These are phyloP conservation scores for Oncorhynchus gorbuscha DNA, from an alignment of 2,113 vertebrate genomes.

Conservation along the genomic window DNA sequence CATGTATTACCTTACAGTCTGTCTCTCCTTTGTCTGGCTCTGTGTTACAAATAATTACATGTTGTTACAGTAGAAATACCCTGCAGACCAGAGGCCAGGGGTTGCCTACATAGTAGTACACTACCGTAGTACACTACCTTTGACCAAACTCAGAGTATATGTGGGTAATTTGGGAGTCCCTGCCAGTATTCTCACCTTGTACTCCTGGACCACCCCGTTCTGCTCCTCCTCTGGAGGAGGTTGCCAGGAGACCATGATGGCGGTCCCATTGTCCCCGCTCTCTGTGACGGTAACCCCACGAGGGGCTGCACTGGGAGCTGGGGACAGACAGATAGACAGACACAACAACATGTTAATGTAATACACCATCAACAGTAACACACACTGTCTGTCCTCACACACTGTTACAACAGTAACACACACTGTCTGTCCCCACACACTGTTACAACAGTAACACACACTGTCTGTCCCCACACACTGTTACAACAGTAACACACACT, in stretches of 20 bases:
- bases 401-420: not conserved
- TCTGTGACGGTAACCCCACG: constrained; percentile 88
- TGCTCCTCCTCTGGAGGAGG: constrained; percentile 91
- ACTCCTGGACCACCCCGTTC: constrained; percentile 95
- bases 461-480: too few relatives aligned
- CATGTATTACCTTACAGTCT: constrained; percentile 36
- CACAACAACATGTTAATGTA: not conserved
- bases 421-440: too few relatives aligned
- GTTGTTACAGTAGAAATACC: too few relatives aligned
- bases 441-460: too few relatives aligned
- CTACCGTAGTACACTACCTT: not conserved
- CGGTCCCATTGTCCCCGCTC: constrained; percentile 90
- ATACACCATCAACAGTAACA: constrained; percentile 2
- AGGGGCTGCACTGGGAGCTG: constrained; percentile 94
- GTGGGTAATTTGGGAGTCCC: not conserved
- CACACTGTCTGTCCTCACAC: not conserved
- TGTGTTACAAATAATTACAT: not conserved
- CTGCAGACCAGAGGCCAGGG: too few relatives aligned
- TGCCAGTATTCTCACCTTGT: constrained; percentile 81
- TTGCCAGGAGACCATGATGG: constrained; percentile 93
- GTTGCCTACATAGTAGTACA: not conserved
- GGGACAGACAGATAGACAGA: constrained; percentile 49
- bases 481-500: too few relatives aligned
- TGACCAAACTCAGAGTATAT: too few relatives aligned
- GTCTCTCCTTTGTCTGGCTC: not conserved